Evolutionary conservation across 1,140 invertebrate species (phyloP), one percentile per base, ranked within the genome.

Genomic region (Cephus cinctus): DNA sequence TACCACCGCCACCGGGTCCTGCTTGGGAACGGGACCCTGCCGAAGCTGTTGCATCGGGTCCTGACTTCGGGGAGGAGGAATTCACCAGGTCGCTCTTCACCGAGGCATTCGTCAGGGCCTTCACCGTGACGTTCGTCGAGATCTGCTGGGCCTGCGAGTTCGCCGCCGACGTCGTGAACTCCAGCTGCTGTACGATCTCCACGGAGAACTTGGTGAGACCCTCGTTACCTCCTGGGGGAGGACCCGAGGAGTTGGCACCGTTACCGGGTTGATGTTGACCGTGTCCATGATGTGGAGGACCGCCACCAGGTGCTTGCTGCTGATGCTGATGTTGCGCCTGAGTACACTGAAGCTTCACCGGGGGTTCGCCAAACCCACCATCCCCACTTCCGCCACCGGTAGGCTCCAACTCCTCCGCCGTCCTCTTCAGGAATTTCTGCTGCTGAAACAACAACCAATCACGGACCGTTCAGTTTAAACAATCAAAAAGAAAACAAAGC

Each of bases 121-220:
- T 94, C 23, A 94, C 90, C 5, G 90, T 93, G n/a, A 94, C 90
- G 75, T 93, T 94, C 32, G 91, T 93, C 20, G 90, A 91, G 41
- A 93, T 93, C 66, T 91, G 90, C 60, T 92, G 90, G n/a, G 88
- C 85, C 59, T 89, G 88, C 5, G 87, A 87, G 65, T 88, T 87
- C 19, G 87, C 83, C 27, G 86, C 86, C 4, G 87, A 89, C 16
- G 87, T 88, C 18, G 89, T 92, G 61, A 94, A 94, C 59, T 92
- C 89, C 9, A 92, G 67, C 65, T 94, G 90, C 61, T 94, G 91
- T 0, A 91, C 90, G 44, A 94, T 94, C 74, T 94, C 90, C 12
- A 94, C 90, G 0, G 89, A 90, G 71, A 94, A 90, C 65, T 90
- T 90, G 31, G 86, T 88, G 44, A 89, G 78, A 43, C 81, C 83